Evolutionary conservation across 2,113 vertebrate genomes (phyloP).

Genomic region (Thamnophis sirtalis): DNA sequence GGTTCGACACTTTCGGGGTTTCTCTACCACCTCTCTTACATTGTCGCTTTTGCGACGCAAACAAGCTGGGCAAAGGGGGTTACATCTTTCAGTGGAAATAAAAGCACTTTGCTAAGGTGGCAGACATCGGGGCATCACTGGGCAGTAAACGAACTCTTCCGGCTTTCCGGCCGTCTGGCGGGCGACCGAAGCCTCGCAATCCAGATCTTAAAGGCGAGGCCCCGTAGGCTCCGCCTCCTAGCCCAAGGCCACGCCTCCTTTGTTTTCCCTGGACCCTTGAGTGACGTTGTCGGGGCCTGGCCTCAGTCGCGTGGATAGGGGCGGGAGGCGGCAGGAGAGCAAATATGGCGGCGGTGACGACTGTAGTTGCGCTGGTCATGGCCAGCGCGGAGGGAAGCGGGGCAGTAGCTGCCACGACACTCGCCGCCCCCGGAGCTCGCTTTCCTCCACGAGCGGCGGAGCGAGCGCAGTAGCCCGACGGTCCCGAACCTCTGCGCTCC

Average conservation of each 20-base stretch:
- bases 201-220: neutral
- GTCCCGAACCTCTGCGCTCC: neutral
- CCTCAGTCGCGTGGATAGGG: neutral
- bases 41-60: neutral
- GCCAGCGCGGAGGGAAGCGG: accelerated
- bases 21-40: neutral
- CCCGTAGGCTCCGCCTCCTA: neutral
- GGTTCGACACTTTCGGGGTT: neutral
- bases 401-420: neutral
- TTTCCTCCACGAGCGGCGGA: conserved; percentile 37
- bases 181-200: neutral
- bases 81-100: neutral
- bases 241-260: neutral
- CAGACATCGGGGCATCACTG: neutral
- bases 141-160: neutral
- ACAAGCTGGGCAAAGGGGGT: neutral
- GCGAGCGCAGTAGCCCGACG: conserved; percentile 15
- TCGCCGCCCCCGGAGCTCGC: neutral
- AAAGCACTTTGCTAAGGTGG: neutral
- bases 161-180: neutral
- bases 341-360: conserved; percentile 39
- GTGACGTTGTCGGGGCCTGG: neutral
- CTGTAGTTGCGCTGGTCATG: accelerated
- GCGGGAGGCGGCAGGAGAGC: neutral
- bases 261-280: accelerated